Evolutionary conservation across 2,113 vertebrate genomes (phyloP).

Genomic region (Petroica traversi): DNA sequence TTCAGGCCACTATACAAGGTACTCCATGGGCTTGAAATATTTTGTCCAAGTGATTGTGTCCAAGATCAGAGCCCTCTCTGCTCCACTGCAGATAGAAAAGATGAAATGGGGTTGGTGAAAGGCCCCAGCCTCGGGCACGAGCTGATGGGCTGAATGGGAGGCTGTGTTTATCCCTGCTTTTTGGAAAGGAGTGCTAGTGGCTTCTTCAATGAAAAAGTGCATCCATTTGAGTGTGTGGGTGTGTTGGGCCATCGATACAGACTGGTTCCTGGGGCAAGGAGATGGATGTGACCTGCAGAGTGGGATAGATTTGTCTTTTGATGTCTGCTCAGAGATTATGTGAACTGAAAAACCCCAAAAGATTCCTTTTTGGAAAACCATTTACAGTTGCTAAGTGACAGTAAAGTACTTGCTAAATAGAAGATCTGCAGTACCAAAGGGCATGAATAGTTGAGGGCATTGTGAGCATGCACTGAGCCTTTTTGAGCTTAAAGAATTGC

Average conservation of each 20-base stretch:
- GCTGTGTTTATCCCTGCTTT: not conserved
- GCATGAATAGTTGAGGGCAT: constrained; percentile 7
- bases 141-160: not conserved
- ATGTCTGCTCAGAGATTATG: not conserved
- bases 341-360: constrained; percentile 22
- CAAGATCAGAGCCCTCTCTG: not conserved
- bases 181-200: not conserved
- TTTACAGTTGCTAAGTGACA: constrained; percentile 57
- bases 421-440: not conserved
- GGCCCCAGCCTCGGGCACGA: accelerated
- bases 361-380: constrained; percentile 25
- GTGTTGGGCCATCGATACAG: not conserved
- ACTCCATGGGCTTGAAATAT: not conserved
- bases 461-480: not conserved
- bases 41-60: not conserved
- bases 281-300: not conserved
- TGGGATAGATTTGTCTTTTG: constrained; percentile 17
- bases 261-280: not conserved
- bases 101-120: not conserved
- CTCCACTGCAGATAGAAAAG: not conserved
- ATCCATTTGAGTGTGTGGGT: not conserved
- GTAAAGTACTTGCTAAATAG: constrained; percentile 26
- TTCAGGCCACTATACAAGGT: not conserved
- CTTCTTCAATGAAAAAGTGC: not conserved
- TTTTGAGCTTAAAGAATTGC: not conserved